Percentiles rank a stretch among this genome's conserved stretches.
phyloP scores from a whole-genome alignment of 2,113 vertebrate genomes.

The Andinoacara biseriatus region DNA sequence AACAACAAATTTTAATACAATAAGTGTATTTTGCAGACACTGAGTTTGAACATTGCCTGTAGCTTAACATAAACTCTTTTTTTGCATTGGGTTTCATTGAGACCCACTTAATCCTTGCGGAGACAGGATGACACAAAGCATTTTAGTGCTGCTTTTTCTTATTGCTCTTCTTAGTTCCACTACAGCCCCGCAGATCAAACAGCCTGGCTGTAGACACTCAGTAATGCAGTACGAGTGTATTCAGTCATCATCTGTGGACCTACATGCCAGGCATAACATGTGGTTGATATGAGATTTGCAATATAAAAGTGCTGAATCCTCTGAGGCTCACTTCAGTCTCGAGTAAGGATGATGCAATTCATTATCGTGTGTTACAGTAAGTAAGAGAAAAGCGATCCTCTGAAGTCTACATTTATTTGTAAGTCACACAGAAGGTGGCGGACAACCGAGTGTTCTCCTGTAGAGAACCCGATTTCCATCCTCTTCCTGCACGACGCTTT shows the following conservation, averaged over 20 bases:
- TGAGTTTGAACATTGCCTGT: not conserved
- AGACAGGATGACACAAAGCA: not conserved
- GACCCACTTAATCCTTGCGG: not conserved
- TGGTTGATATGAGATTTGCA: not conserved
- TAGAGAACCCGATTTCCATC: not conserved
- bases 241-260: not conserved
- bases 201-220: not conserved
- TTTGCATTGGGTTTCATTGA: not conserved
- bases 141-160: not conserved
- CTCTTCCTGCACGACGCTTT: not conserved
- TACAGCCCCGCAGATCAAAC: not conserved
- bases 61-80: not conserved
- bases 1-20: not conserved
- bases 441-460: not conserved
- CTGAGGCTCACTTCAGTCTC: not conserved
- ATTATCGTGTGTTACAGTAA: not conserved
- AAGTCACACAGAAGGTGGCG: not conserved
- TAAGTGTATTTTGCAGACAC: not conserved
- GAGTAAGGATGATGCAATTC: not conserved
- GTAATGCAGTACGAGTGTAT: not conserved
- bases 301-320: conserved; percentile 6
- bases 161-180: not conserved
- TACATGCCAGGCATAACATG: not conserved
- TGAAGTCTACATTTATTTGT: not conserved
- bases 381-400: not conserved